Evolutionary conservation across 2,888 invertebrate species (phyloP), one percentile per base, ranked within the genome.

Genomic region (Monochamus alternatus): DNA sequence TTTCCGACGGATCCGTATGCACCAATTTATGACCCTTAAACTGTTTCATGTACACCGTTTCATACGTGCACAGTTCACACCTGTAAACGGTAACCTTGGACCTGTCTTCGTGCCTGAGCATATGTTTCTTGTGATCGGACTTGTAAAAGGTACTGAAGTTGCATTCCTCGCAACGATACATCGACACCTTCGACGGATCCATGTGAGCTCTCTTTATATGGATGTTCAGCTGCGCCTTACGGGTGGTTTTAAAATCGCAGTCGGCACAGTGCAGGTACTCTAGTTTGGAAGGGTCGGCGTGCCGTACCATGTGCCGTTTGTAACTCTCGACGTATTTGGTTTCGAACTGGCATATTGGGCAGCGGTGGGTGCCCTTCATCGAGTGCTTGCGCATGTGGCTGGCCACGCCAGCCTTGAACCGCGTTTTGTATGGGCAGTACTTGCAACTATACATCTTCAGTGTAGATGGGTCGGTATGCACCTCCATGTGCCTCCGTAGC

Each of bases 101-200:
- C 1, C 47, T 52, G 51, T 71, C 47, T 52, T 71, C 63, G 31
- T 62, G 71, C 14, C 31, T 60, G 8, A 59, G 14, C 59, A 69
- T 43, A 30, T 69, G 69, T 22, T 1, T 7, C 5, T n/a, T 22
- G 14, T 14, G 4, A 0, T n/a, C 7, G 22, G 3, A 1, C 22
- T 14, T n/a, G 22, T 58, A 14, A 3, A 7, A 22, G 8, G 58
- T 14, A 8, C 22, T n/a, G 22, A 14, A 58, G 3, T n/a, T 3
- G 22, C 58, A 58, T 8, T n/a, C 8, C 8, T n/a, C 58, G 22
- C 58, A 58, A 3, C 22, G 3, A 22, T 22, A n/a, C 58, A 14
- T n/a, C 22, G 8, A 14, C 4, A 22, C 8, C 3, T 58, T 8
- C 8, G 22, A 58, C 7, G 58, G 58, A 4, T 14, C 8, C 58